Conservation (phyloP, 2,888 invertebrate species). For the Drosophila parthenogenetica region DNA sequence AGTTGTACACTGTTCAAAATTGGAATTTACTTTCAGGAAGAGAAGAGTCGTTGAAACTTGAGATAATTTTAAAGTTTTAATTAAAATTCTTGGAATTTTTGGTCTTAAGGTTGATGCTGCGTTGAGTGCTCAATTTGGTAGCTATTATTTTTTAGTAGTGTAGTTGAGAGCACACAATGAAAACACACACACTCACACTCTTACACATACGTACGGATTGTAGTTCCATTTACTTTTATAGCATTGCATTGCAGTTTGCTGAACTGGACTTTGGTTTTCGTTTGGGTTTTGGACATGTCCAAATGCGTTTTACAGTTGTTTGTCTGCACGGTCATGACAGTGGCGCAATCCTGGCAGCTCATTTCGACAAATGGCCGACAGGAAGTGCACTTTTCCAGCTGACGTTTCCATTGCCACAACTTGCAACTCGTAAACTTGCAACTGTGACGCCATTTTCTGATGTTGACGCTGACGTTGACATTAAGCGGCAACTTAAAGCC, state of each 20-base stretch:
- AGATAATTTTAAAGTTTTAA: no score
- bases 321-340: constrained; percentile 63
- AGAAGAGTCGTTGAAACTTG: no score
- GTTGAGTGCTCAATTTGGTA: not conserved
- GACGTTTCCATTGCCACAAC: constrained; percentile 36
- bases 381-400: constrained; percentile 70
- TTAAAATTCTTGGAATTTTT: no score
- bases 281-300: constrained; percentile 59
- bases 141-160: not conserved
- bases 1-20: constrained; percentile 30
- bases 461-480: constrained; percentile 5
- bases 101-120: no score
- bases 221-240: constrained; percentile 76
- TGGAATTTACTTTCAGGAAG: no score
- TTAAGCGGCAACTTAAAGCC: constrained; percentile 37
- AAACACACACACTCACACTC: constrained; percentile 11
- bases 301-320: constrained; percentile 78
- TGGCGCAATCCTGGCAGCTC: constrained; percentile 76
- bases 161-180: constrained; percentile 1
- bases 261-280: constrained; percentile 35
- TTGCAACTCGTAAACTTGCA: constrained; percentile 7
- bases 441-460: constrained; percentile 20
- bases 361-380: constrained; percentile 79
- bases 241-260: constrained; percentile 56
- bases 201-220: constrained; percentile 1